These are phyloP conservation scores for Daubentonia madagascariensis DNA, from an alignment of 2,113 vertebrate species.

Conservation along the genomic window DNA sequence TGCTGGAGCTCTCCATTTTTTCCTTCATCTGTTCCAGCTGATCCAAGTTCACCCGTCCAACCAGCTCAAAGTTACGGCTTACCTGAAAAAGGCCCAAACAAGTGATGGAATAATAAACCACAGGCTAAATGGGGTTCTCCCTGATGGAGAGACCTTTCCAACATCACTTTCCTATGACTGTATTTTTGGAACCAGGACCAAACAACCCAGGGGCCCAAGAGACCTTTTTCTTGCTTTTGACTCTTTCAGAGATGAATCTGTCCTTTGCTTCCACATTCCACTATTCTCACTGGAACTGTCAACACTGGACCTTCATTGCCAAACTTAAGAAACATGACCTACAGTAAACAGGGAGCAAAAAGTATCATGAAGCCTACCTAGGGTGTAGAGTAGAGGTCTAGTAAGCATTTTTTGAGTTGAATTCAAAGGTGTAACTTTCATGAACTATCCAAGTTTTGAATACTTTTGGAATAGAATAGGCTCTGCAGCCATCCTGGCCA, in stretches of 20 bases:
- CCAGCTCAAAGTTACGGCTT: slow-evolving; percentile 97
- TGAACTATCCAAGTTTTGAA: background rate
- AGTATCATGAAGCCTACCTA: background rate
- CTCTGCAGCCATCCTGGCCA: background rate
- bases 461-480: background rate
- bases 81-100: slow-evolving; percentile 85
- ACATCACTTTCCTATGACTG: background rate
- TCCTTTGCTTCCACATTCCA: background rate
- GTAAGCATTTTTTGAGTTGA: background rate
- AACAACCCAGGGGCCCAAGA: background rate
- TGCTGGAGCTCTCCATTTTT: slow-evolving; percentile 88
- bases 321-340: background rate
- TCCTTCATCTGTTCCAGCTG: slow-evolving; percentile 95
- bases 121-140: background rate
- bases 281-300: background rate
- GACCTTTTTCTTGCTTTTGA: background rate
- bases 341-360: background rate
- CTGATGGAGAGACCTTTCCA: background rate
- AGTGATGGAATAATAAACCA: background rate
- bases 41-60: slow-evolving; percentile 96
- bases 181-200: background rate
- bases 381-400: background rate
- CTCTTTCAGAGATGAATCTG: background rate
- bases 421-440: background rate
- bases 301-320: background rate